phyloP scores from a whole-genome alignment of 2,888 invertebrate genomes.

The Therioaphis trifolii region DNA sequence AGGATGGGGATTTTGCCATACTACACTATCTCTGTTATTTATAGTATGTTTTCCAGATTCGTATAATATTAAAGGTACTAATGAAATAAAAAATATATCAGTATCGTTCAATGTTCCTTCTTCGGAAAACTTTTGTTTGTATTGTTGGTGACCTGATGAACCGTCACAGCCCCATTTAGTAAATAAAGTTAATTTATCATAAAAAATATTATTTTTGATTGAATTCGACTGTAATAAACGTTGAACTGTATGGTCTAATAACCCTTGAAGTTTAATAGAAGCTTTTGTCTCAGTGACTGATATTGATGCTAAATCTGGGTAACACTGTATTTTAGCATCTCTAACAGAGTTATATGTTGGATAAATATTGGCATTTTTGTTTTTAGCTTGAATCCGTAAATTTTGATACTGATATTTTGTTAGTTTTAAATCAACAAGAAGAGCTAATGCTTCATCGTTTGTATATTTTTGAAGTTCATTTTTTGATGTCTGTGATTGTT shows the following conservation, averaged over 20 bases:
- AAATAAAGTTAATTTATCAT: constrained; percentile 15
- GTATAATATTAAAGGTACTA: constrained; percentile 4
- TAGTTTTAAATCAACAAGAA: background rate
- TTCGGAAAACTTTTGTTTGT: constrained; percentile 22
- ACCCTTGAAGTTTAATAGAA: constrained; percentile 13
- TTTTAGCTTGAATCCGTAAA: constrained; percentile 19
- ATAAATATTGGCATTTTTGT: constrained; percentile 20
- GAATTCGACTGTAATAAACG: background rate
- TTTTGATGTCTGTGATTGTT: too few species aligned
- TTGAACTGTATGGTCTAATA: constrained; percentile 16
- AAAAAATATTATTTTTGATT: constrained; percentile 4
- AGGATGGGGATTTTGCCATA: background rate
- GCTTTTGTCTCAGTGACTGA: too few species aligned
- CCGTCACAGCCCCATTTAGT: constrained; percentile 50
- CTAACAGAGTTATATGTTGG: constrained; percentile 25
- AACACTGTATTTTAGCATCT: constrained; percentile 19
- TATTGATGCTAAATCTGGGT: constrained; percentile 12
- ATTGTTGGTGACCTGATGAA: constrained; percentile 19
- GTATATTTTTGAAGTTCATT: background rate
- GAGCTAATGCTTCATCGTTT: background rate
- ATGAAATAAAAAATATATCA: constrained; percentile 2
- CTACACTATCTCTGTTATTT: too few species aligned
- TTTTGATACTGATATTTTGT: constrained; percentile 7
- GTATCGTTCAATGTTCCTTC: background rate
- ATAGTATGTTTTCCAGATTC: background rate